Evolutionary conservation across 2,888 invertebrate species (phyloP), one percentile per base, ranked within the genome.

Genomic region (Lymantria dispar): DNA sequence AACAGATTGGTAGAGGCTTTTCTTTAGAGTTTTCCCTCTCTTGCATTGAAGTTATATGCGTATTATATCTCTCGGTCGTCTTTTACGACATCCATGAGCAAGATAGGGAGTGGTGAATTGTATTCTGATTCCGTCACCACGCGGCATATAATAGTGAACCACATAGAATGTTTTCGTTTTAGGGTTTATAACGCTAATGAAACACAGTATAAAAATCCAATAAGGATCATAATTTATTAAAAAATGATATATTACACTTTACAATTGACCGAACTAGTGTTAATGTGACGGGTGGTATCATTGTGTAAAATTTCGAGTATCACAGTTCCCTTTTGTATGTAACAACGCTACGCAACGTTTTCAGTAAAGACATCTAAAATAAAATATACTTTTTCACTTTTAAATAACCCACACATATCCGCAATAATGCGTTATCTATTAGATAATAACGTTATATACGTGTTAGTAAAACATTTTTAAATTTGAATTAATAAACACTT

Each of bases 191-290:
- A 7, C 10, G 8, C 8, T 33, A 79, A 81, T 79, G 74, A 87
- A 83, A 86, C 76, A 68, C 68, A 47, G 46, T 55, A 69, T 80
- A 78, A 83, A 85, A 84, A 86, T 85, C 90, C 89, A 89, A 89
- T 76, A 88, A 84, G 89, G 89, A 89, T 79, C 75, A 85, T 87
- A 82, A 87, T 90, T 90, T 88, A 90, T 88, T 89, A 80, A 83
- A 88, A 40, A 88, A 85, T 81, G 72, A 82, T 89, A 87, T 88
- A 76, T 80, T 89, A 90, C 90, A 90, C 84, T 89, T 86, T 89
- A 89, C 90, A 90, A 86, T 88, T 87, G 87, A 88, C 87, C 80
- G 65, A 77, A 78, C 79, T 76, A 72, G 68, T 75, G 68, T 76
- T 78, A 80, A 79, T 75, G 77, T 74, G 80, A 75, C 79, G 71